Evolutionary conservation across 2,797 vertebrate species (phyloP), one percentile per base, ranked within the genome.

Genomic region (Sebastes reedi): DNA sequence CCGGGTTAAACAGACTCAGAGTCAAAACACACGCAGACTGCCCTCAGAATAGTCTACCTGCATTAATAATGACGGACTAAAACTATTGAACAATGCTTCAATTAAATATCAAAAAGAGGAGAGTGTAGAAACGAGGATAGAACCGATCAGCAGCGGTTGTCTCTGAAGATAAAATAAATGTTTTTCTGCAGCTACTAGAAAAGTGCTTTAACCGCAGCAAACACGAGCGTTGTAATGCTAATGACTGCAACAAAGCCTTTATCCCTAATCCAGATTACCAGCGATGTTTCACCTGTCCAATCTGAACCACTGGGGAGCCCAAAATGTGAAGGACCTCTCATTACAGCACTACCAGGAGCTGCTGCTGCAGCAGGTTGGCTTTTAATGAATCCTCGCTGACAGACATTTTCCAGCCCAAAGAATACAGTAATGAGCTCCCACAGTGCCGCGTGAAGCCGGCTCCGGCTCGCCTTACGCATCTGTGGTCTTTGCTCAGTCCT

Each of bases 361-460:
- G 81, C 88, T 86, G 86, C 88, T 86, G 86, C 82, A 86, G 85
- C 89, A 86, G 87, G 88, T 85, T 83, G 87, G 88, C 74, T 92
- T 82, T 89, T 92, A 93, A 92, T 90, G 90, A 94, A 93, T 94
- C 88, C 89, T 87, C 36, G 75, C 87, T 85, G 91, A 90, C 92
- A 88, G 87, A 91, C 83, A 92, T 94, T 94, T 93, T 94, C 92
- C 90, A 87, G 88, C 83, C 92, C 91, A 91, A 78, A 94, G 90
- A 87, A 81, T 83, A 71, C 84, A 71, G 85, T 94, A 95, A 95
- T 93, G 93, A 95, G 94, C 90, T 94, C 93, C 93, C 93, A 83
- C 86, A 84, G 90, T 78, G 83, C 85, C 4, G 9, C 8, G 64
- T 68, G 84, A 72, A 84, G 71, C 77, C 30, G 13, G 70, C 77